phyloP scores from a whole-genome alignment of 2,797 vertebrate species.

The Sebastes nivosus region DNA sequence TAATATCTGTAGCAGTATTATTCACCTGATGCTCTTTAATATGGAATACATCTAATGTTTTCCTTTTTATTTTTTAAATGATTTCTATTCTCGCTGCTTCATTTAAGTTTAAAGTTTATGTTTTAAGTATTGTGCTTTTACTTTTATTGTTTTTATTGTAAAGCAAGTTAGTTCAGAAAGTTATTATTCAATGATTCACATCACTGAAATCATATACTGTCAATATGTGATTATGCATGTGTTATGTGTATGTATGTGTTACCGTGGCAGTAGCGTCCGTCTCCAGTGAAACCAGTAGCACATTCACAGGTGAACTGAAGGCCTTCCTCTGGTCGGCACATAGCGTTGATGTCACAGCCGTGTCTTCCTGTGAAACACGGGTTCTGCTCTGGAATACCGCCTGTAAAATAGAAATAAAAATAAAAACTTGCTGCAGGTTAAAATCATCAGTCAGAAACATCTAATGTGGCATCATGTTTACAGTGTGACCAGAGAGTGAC shows the following conservation, averaged over 20 bases:
- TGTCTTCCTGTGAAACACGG: conserved; percentile 92
- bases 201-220: not conserved
- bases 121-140: not conserved
- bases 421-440: not conserved
- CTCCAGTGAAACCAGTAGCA: conserved; percentile 86
- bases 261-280: conserved; percentile 89
- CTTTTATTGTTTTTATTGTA: not conserved
- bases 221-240: not conserved
- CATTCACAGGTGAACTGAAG: conserved; percentile 88
- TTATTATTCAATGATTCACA: not conserved
- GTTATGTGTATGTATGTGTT: not conserved
- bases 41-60: too few species aligned
- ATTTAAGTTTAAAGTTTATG: not conserved
- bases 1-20: too few species aligned
- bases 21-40: too few species aligned
- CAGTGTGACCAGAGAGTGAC: not conserved
- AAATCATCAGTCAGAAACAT: not conserved
- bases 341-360: conserved; percentile 88
- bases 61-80: not conserved
- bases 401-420: conserved; percentile 41
- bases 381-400: conserved; percentile 81
- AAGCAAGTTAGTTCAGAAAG: not conserved
- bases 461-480: not conserved
- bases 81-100: not conserved
- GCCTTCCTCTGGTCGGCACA: conserved; percentile 83